phyloP scores from a whole-genome alignment of 2,888 invertebrate genomes.

The Dolomedes plantarius region DNA sequence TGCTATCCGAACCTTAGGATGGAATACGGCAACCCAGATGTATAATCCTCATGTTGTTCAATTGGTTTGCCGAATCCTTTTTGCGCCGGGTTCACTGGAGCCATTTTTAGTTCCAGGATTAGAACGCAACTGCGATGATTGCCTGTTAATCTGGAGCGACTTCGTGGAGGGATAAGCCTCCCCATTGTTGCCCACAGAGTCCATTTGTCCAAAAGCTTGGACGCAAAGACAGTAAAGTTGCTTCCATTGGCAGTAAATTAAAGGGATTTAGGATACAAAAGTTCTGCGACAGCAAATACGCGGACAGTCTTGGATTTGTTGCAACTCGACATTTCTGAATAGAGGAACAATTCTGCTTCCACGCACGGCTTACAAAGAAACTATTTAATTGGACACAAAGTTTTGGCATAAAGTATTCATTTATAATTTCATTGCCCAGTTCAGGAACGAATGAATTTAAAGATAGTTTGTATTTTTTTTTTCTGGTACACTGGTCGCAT shows the following conservation, averaged over 20 bases:
- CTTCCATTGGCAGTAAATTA: slow-evolving; percentile 12
- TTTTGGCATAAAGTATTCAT: not conserved
- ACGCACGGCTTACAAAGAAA: not conserved
- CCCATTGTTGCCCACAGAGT: slow-evolving; percentile 6
- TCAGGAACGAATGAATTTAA: not conserved
- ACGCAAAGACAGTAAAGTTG: not conserved
- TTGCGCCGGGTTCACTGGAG: slow-evolving; percentile 58
- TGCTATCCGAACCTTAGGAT: not conserved
- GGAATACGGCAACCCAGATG: not conserved
- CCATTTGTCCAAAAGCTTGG: not conserved
- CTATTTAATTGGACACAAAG: not conserved
- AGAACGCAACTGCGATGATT: slow-evolving; percentile 40
- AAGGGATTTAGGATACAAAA: slow-evolving; percentile 6
- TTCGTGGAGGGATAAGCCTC: not conserved
- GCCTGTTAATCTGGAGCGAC: slow-evolving; percentile 61
- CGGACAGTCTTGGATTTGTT: not conserved
- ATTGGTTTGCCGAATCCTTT: slow-evolving; percentile 49
- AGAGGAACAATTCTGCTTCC: not conserved
- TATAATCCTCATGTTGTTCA: slow-evolving; percentile 62
- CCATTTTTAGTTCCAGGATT: slow-evolving; percentile 52
- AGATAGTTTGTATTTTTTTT: no score
- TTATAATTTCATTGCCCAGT: not conserved
- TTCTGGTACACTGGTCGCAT: no score
- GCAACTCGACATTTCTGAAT: not conserved
- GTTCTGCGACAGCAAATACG: not conserved